Evolutionary conservation across 2,797 vertebrate genomes (phyloP), one percentile per base, ranked within the genome.

Genomic region (Notolabrus celidotus): DNA sequence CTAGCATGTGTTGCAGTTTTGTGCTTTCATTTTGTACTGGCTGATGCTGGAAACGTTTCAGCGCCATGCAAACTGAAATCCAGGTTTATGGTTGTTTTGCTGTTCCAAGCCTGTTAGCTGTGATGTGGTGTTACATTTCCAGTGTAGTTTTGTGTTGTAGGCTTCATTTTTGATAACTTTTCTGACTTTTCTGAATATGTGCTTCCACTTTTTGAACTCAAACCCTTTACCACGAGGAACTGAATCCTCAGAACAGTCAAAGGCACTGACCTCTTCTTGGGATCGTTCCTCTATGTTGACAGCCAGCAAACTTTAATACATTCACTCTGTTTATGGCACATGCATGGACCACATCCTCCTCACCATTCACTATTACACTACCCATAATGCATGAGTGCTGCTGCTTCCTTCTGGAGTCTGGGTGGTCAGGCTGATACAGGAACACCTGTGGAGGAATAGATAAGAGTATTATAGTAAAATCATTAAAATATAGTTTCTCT

Each of bases 321-420:
- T 68, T 45, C 63, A 56, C 62, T 63, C 39, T 69, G 67, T 83
- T 79, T 71, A 54, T 76, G 67, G 68, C 77, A 79, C 82, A 71
- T 86, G 83, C 85, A 89, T 90, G 88, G 62, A 79, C 71, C 56
- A 74, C 75, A 77, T 83, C 73, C 43, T 82, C 80, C 71, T 80
- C 71, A 66, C 74, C 78, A 80, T 82, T 56, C 83, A 81, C 67
- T 8, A 74, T 67, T 67, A 70, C 71, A 69, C 79, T 60, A 62
- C 82, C 82, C 89, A 89, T 80, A 55, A 88, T 88, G 88, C 90
- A 89, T 86, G 85, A 77, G 56, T 15, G 45, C 67, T 80, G 79
- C 68, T 77, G 80, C 82, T 80, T 85, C 81, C 63, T 72, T 78
- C 73, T 46, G 42, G 61, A 45, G 39, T 77, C 64, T 43, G 29